These are phyloP conservation scores for Synergus laeviventris DNA, from an alignment of 2,888 invertebrate genomes.

Conservation along the genomic window DNA sequence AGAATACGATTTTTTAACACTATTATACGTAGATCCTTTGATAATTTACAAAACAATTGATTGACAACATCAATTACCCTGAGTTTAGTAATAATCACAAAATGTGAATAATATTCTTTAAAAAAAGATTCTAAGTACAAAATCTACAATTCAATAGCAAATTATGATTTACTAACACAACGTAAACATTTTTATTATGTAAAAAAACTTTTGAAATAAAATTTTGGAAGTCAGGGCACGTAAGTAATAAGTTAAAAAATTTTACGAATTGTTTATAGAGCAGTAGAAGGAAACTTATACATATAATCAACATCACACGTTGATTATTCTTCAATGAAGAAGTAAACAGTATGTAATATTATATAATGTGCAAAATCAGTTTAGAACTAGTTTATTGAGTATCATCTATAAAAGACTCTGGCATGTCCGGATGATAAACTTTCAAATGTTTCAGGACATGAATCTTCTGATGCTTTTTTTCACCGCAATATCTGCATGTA, in stretches of 20 bases:
- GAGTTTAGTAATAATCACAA: too few relatives aligned
- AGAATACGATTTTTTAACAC: neutral
- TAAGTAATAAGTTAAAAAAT: neutral
- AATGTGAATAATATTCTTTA: too few relatives aligned
- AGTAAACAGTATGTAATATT: neutral
- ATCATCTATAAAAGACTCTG: slow-evolving; percentile 12
- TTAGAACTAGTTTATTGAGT: neutral
- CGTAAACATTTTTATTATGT: neutral
- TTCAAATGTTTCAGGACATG: slow-evolving; percentile 10
- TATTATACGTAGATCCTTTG: neutral
- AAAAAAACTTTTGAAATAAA: neutral
- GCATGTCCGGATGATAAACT: slow-evolving; percentile 1
- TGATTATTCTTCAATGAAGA: neutral
- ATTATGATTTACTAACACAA: neutral
- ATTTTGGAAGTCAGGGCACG: neutral
- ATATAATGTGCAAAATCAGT: neutral
- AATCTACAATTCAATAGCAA: neutral
- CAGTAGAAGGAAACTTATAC: neutral
- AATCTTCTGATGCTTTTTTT: slow-evolving; percentile 29
- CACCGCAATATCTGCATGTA: slow-evolving; percentile 3
- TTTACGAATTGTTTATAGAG: neutral
- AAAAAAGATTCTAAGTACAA: neutral
- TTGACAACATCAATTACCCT: neutral
- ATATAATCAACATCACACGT: neutral
- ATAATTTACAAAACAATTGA: neutral